Base-by-base conservation (phyloP, 2,113 vertebrate species). In the Bubalus kerabau region DNA sequence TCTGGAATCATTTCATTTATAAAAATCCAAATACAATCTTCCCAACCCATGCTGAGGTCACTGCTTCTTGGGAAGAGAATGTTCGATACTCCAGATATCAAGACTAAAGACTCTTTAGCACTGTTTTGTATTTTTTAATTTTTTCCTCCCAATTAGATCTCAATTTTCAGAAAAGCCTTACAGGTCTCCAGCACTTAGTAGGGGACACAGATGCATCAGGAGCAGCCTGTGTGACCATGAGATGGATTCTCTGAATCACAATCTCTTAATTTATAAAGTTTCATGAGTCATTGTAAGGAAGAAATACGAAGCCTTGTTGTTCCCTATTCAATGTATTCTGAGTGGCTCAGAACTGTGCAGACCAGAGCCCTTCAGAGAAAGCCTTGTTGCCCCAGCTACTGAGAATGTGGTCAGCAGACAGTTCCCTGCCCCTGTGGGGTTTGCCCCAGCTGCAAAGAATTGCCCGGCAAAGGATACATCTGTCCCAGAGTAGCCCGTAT, bases 11-110 rank as follows among this genome's bases (percentile, higher is more conserved):
- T 80, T 96, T 90, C 67, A 12, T 10, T 85, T 80, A 46, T 80
- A 94, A 24, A 90, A 97, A 92, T 87, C 9, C 2, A 91, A 83
- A 91, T 62, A 26, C 36, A 93, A 62, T 71, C 30, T 19, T 93
- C n/a, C 19, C 12, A 52, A 54, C 7, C 28, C 23, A 30, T 24
- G 2, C n/a, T 46, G 32, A 91, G 0, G 43, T 86, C 9, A 23
- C 13, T 59, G 21, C 4, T 81, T 56, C 1, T 54, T 36, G 48
- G 11, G 80, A 40, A 46, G 40, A 60, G 26, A 94, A 90, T 78
- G 90, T 57, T 67, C 5, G 16, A 54, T 43, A 59, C 13, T 46
- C 21, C 28, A 83, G 10, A 67, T 6, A 0, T 50, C 15, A 87
- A 56, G 9, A 50, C 48, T n/a, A 64, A 50, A 48, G 16, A 36